Evolutionary conservation across 2,797 vertebrate species (phyloP).

Genomic region (Oryzias dopingdopingensis): DNA sequence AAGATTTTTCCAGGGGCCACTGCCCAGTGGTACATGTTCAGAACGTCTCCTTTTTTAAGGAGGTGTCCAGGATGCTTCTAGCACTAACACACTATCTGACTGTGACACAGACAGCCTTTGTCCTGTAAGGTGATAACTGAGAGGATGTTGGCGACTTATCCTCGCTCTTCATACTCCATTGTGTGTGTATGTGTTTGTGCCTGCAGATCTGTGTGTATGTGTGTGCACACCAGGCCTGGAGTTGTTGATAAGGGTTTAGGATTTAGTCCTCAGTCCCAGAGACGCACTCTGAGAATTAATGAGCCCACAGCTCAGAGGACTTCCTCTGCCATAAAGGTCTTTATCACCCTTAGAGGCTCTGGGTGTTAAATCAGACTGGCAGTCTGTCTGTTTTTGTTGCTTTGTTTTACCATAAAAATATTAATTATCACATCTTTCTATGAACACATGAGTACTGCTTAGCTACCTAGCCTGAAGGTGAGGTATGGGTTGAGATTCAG

Average conservation of each 20-base stretch:
- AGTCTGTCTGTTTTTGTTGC: not conserved
- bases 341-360: constrained; percentile 56
- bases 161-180: constrained; percentile 67
- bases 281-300: constrained; percentile 74
- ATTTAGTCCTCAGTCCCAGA: constrained; percentile 70
- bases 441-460: constrained; percentile 5
- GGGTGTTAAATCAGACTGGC: not conserved
- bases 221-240: constrained; percentile 58
- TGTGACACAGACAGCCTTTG: constrained; percentile 56
- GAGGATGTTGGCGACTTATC: constrained; percentile 67
- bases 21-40: too few relatives aligned
- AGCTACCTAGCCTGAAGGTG: constrained; percentile 44
- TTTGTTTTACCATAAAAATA: constrained; percentile 18
- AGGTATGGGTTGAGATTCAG: constrained; percentile 55
- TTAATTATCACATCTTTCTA: constrained; percentile 20
- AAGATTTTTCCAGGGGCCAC: too few relatives aligned
- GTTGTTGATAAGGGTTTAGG: constrained; percentile 74
- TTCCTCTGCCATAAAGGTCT: constrained; percentile 68
- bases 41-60: too few relatives aligned
- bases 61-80: too few relatives aligned
- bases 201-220: constrained; percentile 31
- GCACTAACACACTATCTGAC: constrained; percentile 35
- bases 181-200: constrained; percentile 29
- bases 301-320: constrained; percentile 66
- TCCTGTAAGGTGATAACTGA: constrained; percentile 66